Evolutionary conservation across 2,888 invertebrate species (phyloP), one percentile per base, ranked within the genome.

Genomic region (Lepeophtheirus nordmannii): DNA sequence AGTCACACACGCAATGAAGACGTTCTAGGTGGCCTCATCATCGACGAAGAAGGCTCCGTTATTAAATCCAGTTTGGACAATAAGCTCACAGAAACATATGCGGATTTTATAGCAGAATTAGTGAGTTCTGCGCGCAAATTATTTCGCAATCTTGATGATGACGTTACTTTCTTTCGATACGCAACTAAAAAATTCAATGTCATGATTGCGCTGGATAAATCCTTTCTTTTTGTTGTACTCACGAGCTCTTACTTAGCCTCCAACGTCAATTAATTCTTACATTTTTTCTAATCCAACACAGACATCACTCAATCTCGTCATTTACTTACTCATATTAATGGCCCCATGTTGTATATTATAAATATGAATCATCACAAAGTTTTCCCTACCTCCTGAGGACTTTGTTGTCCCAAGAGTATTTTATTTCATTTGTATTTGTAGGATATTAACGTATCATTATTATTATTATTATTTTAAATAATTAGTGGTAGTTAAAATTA

Each of bases 141-240:
- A 14, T 62, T 62, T 39, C 20, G 23, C 14, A 53, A 63, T 20
- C 41, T 23, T 9, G 63, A 63, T 22, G 53, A 63, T 37, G 63
- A 63, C 56, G 53, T 63, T 14, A 63, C 22, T 22, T 63, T 63
- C n/a, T 22, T 63, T 12, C 20, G 63, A 56, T 53, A 46, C 10
- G 22, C 56, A n/a, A 46, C 56, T 10, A 63, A 63, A 37, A 63
- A 63, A 53, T 37, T 46, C 56, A 53, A 63, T 40, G 53, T 63
- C 53, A 63, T 63, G 63, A 53, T 63, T 14, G 22, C 63, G 5
- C 53, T 53, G 14, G 63, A 63, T 23, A 63, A 56, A 20, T 37
- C 41, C 22, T 63, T 46, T 63, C n/a, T 53, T 10, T 37, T 63
- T 10, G 23, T 63, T 10, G 63, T 63, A 46, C 53, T 46, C 53